phyloP scores from a whole-genome alignment of 2,888 invertebrate species.

The Omphaloscelis lunosa region DNA sequence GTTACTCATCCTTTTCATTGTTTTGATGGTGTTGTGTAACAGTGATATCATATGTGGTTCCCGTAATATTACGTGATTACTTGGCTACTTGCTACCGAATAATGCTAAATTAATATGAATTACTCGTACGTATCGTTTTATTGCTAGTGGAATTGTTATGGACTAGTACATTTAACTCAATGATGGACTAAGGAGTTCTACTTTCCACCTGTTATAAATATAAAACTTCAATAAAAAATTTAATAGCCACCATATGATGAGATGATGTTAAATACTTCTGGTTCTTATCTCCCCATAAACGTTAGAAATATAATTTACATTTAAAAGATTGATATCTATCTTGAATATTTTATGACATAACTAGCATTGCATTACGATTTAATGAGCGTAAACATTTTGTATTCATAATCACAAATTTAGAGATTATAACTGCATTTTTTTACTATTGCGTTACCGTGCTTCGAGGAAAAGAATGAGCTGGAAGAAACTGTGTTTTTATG shows the following conservation, averaged over 20 bases:
- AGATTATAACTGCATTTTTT: conserved; percentile 8
- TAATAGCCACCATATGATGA: conserved; percentile 11
- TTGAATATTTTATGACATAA: conserved; percentile 32
- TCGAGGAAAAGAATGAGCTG: not conserved
- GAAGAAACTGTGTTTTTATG: not conserved
- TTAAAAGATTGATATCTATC: conserved; percentile 13
- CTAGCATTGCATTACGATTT: conserved; percentile 29
- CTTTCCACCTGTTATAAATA: conserved; percentile 53
- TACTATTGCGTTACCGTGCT: not conserved
- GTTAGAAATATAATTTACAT: conserved; percentile 28
- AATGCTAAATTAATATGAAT: conserved; percentile 65
- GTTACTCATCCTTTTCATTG: conserved; percentile 64
- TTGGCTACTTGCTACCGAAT: conserved; percentile 51
- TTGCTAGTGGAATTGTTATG: conserved; percentile 48
- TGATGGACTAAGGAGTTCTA: conserved; percentile 33
- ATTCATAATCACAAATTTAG: conserved; percentile 25
- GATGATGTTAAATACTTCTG: not conserved
- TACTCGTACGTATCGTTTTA: conserved; percentile 55
- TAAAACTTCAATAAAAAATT: conserved; percentile 23
- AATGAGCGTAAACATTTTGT: conserved; percentile 40
- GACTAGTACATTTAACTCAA: too few species aligned
- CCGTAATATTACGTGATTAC: conserved; percentile 65
- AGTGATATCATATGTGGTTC: conserved; percentile 64
- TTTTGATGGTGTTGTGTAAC: conserved; percentile 68
- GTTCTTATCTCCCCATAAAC: conserved; percentile 18